These are phyloP conservation scores for Tylochromis polylepis DNA, from an alignment of 2,113 vertebrate genomes.

Conservation along the genomic window DNA sequence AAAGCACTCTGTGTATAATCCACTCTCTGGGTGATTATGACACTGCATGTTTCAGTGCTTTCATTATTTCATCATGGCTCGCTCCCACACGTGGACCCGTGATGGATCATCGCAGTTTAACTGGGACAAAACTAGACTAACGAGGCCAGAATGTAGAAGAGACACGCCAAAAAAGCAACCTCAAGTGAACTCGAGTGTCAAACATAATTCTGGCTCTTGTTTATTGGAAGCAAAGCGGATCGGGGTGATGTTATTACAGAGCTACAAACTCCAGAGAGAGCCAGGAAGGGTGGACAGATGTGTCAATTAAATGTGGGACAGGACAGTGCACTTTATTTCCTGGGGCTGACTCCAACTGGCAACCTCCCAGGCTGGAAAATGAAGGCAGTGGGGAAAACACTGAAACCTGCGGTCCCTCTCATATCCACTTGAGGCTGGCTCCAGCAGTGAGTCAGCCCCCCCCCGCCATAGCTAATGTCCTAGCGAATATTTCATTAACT, in stretches of 20 bases:
- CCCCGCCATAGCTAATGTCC: not conserved
- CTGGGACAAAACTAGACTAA: not conserved
- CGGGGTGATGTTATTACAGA: not conserved
- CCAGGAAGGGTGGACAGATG: not conserved
- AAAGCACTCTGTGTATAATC: not conserved
- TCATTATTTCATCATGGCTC: not conserved
- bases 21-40: not conserved
- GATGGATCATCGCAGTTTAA: not conserved
- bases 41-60: not conserved
- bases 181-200: not conserved
- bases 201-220: not conserved
- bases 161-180: not conserved
- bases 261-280: not conserved
- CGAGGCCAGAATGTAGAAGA: not conserved
- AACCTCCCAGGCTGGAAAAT: not conserved
- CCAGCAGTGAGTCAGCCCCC: not conserved
- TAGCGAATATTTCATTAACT: accelerated
- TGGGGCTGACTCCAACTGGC: not conserved
- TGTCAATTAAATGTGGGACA: not conserved
- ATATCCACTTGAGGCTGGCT: not conserved
- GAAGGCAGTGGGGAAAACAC: not conserved
- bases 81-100: not conserved
- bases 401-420: not conserved
- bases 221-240: not conserved
- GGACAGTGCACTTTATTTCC: not conserved